A percentile compares a stretch with the other conserved stretches of the same genome.
Conservation (phyloP, 1,140 invertebrate genomes). For the Temnothorax curvispinosus region DNA sequence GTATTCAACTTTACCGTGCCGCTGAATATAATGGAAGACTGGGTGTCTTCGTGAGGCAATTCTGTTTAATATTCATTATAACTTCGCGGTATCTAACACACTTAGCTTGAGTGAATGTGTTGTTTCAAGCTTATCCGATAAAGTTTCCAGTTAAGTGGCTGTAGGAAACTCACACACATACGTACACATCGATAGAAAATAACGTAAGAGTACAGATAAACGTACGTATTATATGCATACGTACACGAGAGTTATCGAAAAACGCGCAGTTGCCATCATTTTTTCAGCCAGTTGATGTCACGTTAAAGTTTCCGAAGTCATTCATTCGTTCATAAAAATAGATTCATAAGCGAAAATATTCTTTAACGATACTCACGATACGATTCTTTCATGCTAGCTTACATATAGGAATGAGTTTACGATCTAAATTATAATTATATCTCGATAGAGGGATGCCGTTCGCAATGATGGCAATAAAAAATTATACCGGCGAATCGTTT, state of each 20-base stretch:
- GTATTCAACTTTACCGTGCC: conserved; percentile 12
- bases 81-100: conserved; percentile 25
- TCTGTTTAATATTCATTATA: conserved; percentile 1
- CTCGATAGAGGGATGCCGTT: not conserved
- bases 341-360: conserved; percentile 46
- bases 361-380: conserved; percentile 1
- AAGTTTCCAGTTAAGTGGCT: conserved; percentile 11
- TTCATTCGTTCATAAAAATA: conserved; percentile 20
- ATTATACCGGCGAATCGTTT: conserved; percentile 20
- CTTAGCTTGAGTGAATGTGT: conserved; percentile 8
- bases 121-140: conserved; percentile 22
- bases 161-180: conserved; percentile 51
- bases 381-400: not conserved
- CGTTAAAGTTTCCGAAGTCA: conserved; percentile 19
- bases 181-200: conserved; percentile 50
- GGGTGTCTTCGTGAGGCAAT: conserved; percentile 21
- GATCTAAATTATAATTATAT: conserved; percentile 42
- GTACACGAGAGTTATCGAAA: conserved; percentile 11
- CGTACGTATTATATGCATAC: conserved; percentile 29
- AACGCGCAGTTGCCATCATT: not conserved
- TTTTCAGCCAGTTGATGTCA: conserved; percentile 30
- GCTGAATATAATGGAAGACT: conserved; percentile 31
- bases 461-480: conserved; percentile 17
- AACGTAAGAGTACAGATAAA: conserved; percentile 1
- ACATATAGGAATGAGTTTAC: conserved; percentile 38